phyloP scores from a whole-genome alignment of 1,140 invertebrate species.

The Lysiphlebus fabarum region DNA sequence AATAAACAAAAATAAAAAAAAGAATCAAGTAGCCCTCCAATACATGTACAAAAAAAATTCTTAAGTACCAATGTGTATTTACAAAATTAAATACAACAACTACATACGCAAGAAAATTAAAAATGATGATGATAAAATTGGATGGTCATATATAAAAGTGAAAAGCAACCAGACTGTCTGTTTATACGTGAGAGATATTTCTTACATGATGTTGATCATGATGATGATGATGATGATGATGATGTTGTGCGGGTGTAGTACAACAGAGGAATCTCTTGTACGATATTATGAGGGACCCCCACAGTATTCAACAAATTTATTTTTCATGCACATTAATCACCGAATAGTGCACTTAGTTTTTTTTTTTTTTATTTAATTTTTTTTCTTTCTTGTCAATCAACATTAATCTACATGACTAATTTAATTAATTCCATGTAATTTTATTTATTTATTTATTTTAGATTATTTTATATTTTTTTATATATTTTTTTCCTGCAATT shows the following conservation, averaged over 20 bases:
- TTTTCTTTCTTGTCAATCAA: neutral
- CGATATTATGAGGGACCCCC: slow-evolving; percentile 1
- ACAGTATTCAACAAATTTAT: too few relatives aligned
- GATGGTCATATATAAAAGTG: slow-evolving; percentile 27
- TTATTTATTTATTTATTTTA: too few relatives aligned
- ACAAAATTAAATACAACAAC: slow-evolving; percentile 11
- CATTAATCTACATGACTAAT: too few relatives aligned
- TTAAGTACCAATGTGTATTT: slow-evolving; percentile 22
- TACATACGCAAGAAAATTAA: slow-evolving; percentile 4
- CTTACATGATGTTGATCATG: slow-evolving; percentile 8
- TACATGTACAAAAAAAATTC: neutral
- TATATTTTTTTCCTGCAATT: too few relatives aligned
- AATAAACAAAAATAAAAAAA: neutral
- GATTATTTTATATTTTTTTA: too few relatives aligned
- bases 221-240: neutral
- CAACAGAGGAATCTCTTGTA: slow-evolving; percentile 23
- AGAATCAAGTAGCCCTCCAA: slow-evolving; percentile 8
- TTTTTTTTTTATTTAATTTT: neutral
- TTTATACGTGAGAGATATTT: slow-evolving; percentile 17
- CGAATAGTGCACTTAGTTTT: too few relatives aligned
- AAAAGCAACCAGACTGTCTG: slow-evolving; percentile 20
- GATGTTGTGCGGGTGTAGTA: slow-evolving; percentile 10
- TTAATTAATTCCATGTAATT: too few relatives aligned
- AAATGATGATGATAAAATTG: slow-evolving; percentile 14
- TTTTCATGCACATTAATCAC: too few relatives aligned